Base-by-base conservation (phyloP, 2,888 invertebrate species). In the Sympetrum striolatum region DNA sequence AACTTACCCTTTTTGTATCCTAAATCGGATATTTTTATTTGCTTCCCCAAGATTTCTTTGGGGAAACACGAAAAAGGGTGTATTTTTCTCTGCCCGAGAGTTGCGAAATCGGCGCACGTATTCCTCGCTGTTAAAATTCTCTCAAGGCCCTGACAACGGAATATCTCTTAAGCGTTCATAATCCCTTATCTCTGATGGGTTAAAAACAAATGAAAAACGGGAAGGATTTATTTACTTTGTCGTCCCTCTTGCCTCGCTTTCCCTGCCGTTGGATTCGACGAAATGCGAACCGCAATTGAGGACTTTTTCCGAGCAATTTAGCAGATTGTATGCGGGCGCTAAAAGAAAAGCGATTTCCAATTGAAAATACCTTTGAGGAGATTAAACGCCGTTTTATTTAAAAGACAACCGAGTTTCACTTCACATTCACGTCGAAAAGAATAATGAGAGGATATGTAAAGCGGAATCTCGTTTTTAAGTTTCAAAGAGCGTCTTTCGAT, bases 81-180 rank as follows among this genome's bases (percentile, higher is more conserved):
- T 25, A 73, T 25, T 73, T 58, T 58, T 58, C 64, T 60, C 31
- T 35, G 31, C 35, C 12, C 14, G 2, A 22, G 22, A 64, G n/a
- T 86, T 86, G 10, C n/a, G 60, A 25, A 86, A 60, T 60, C 86
- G 35, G 22, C 37, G 60, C 64, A 60, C 86, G 86, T 86, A 60
- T 86, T 86, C 60, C 39, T 14, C 60, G 18, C 37, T 22, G 60
- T 86, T 86, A 86, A 86, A 37, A 86, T 86, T 86, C 86, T 64
- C 64, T 86, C 37, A 82, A 60, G 82, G 82, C 37, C 58, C 18
- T 58, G 22, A 18, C 18, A 64, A 64, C 86, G 60, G 37, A 86
- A 60, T 86, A 64, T 86, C 86, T 35, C 64, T 86, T 60, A 86
- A 86, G 86, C 86, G 60, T 35, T 86, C 82, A 82, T 82, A 82